Percentiles rank a stretch among this genome's conserved stretches.
These are phyloP conservation scores for Alauda arvensis DNA, from an alignment of 2,797 vertebrate genomes.

Conservation along the genomic window DNA sequence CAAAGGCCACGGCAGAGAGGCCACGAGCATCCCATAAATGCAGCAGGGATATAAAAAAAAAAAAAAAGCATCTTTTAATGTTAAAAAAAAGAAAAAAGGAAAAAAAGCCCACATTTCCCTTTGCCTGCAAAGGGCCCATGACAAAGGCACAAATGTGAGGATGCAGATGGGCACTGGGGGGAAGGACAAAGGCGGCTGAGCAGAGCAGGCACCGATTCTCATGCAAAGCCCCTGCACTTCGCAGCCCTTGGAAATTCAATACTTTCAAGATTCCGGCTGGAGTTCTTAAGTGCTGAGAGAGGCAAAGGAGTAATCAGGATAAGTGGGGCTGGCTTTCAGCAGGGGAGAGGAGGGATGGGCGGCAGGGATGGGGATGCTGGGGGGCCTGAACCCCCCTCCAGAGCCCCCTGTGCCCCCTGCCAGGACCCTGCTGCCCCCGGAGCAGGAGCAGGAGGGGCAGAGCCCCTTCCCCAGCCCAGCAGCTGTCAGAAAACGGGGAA, in stretches of 20 bases:
- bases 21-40: neutral
- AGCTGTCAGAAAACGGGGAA: neutral
- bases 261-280: neutral
- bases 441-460: neutral
- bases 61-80: neutral
- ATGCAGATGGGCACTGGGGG: neutral
- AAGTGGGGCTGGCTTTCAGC: neutral
- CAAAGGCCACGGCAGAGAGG: neutral
- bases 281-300: neutral
- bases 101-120: neutral
- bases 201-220: neutral
- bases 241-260: neutral
- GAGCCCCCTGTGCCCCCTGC: too few species aligned
- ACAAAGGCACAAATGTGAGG: neutral
- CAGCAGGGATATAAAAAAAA: neutral
- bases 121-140: neutral
- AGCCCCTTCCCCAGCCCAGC: neutral
- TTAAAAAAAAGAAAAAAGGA: neutral
- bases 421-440: neutral
- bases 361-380: neutral
- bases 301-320: neutral
- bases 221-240: constrained; percentile 19
- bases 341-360: neutral
- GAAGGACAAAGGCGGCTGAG: constrained; percentile 7
- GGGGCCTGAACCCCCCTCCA: neutral